A percentile compares a stretch with the other conserved stretches of the same genome.
Conservation (phyloP, 2,797 vertebrate genomes). For the Tragelaphus eurycerus region DNA sequence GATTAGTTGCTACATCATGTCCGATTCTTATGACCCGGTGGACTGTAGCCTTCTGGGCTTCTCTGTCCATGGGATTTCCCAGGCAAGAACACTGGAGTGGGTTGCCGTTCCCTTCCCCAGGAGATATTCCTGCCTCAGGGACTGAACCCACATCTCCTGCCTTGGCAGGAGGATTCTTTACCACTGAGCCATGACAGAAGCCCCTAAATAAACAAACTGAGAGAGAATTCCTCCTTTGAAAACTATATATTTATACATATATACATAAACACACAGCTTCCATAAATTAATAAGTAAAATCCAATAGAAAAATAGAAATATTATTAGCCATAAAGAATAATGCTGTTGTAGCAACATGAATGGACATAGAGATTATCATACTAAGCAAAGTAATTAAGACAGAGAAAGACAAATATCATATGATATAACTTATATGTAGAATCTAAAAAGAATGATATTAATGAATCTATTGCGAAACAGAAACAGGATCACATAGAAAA, state of each 20-base stretch:
- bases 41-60: background rate
- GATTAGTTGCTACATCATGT: background rate
- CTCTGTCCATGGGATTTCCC: background rate
- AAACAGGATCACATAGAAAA: background rate
- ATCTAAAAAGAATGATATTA: background rate
- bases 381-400: background rate
- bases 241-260: background rate
- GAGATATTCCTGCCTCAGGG: background rate
- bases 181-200: background rate
- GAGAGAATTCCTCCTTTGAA: background rate
- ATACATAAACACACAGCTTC: background rate
- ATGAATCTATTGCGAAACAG: background rate
- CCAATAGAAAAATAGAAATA: background rate
- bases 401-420: background rate
- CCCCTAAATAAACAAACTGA: background rate
- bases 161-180: background rate
- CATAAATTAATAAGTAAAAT: background rate
- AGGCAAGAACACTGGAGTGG: background rate
- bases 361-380: background rate
- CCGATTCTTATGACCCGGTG: accelerated
- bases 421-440: background rate
- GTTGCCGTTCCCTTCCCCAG: background rate
- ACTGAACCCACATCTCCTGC: background rate
- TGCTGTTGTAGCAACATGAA: background rate
- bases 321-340: background rate